A percentile compares a stretch with the other conserved stretches of the same genome.
These are phyloP conservation scores for Scelioninae gen. 1 DNA, from an alignment of 2,888 invertebrate species.

Conservation along the genomic window DNA sequence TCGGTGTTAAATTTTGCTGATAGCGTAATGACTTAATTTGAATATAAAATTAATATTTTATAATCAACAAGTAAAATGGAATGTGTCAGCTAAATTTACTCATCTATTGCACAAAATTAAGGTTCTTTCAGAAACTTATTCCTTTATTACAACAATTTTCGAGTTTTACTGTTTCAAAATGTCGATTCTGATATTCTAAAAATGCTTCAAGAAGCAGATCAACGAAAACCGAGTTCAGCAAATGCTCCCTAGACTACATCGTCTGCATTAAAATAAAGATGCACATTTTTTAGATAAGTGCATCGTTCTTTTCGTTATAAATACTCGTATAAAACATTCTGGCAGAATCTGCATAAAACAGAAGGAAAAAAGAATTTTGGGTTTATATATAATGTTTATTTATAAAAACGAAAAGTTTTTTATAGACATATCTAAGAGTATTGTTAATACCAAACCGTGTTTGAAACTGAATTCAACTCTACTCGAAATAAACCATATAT, in stretches of 20 bases:
- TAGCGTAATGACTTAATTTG: conserved; percentile 4
- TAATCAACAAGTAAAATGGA: neutral
- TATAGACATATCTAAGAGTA: too few relatives aligned
- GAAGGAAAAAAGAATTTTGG: neutral
- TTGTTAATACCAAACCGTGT: too few relatives aligned
- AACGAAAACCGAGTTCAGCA: conserved; percentile 22
- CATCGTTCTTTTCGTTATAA: conserved; percentile 38
- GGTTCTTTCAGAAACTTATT: neutral
- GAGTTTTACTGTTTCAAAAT: conserved; percentile 12
- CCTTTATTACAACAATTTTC: neutral
- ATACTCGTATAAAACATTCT: conserved; percentile 24
- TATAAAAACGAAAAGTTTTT: neutral
- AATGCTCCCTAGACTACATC: conserved; percentile 9
- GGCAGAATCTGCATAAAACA: conserved; percentile 15
- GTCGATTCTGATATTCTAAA: conserved; percentile 30
- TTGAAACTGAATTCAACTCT: too few relatives aligned
- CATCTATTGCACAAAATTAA: neutral
- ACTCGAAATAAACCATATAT: too few relatives aligned
- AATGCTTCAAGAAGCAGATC: conserved; percentile 22
- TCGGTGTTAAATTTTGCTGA: neutral
- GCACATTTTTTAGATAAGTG: conserved; percentile 39
- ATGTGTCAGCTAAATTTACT: neutral
- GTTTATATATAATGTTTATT: neutral
- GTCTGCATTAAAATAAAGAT: conserved; percentile 35
- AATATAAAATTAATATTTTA: neutral